Conservation (phyloP, 2,888 invertebrate species). For the Ophion ventricosus region DNA sequence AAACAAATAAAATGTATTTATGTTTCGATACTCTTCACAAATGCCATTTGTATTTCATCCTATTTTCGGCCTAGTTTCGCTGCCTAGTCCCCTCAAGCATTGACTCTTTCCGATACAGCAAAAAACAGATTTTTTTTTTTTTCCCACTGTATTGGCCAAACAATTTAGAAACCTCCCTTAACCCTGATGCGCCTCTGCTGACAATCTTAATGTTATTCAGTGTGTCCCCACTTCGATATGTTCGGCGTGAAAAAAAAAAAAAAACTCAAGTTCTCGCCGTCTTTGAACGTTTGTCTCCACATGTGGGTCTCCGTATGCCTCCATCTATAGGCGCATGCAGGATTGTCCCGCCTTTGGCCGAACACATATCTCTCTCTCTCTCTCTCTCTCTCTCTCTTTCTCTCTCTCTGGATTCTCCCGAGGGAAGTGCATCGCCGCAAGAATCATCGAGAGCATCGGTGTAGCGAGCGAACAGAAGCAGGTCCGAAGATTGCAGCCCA, state of each 20-base stretch:
- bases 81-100: too few relatives aligned
- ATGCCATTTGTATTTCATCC: too few relatives aligned
- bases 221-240: not conserved
- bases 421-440: constrained; percentile 2
- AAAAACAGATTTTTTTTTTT: too few relatives aligned
- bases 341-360: constrained; percentile 33
- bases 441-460: constrained; percentile 31
- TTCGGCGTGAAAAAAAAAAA: constrained; percentile 4
- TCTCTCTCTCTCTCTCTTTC: not conserved
- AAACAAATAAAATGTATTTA: too few relatives aligned
- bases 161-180: too few relatives aligned
- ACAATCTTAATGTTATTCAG: constrained; percentile 2
- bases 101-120: too few relatives aligned
- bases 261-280: constrained; percentile 16
- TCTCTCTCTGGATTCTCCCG: not conserved
- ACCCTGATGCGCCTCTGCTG: too few relatives aligned
- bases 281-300: too few relatives aligned
- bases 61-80: too few relatives aligned
- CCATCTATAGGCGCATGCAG: not conserved
- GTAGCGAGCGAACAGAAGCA: constrained; percentile 45
- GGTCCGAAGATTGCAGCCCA: constrained; percentile 43
- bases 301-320: constrained; percentile 25
- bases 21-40: too few relatives aligned
- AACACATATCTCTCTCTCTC: not conserved
- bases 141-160: too few relatives aligned